These are phyloP conservation scores for Mycalesis mineus DNA, from an alignment of 2,888 invertebrate species.

Conservation along the genomic window DNA sequence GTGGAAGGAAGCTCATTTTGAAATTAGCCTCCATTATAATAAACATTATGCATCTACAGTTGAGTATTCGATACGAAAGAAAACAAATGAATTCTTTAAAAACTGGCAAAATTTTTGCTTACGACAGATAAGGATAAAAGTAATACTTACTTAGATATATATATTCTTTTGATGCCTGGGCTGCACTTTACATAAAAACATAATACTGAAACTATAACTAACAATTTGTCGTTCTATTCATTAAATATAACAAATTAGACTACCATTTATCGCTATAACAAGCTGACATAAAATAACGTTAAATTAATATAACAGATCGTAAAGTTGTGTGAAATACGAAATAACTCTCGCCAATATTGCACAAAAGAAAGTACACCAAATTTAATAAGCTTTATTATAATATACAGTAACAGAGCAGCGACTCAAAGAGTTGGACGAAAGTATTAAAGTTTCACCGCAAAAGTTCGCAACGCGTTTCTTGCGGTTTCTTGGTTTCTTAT, in stretches of 20 bases:
- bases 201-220: too few species aligned
- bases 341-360: not conserved
- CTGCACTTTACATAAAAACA: too few species aligned
- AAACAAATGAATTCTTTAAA: too few species aligned
- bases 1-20: too few species aligned
- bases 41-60: too few species aligned
- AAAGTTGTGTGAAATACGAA: not conserved
- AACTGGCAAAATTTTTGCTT: too few species aligned
- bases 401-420: slow-evolving; percentile 7
- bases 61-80: too few species aligned
- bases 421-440: slow-evolving; percentile 12
- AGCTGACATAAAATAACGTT: not conserved
- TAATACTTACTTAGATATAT: too few species aligned
- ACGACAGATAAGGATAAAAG: too few species aligned
- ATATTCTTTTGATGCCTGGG: too few species aligned
- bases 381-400: not conserved
- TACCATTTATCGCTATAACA: not conserved
- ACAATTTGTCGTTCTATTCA: not conserved
- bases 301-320: not conserved
- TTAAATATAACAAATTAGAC: not conserved
- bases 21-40: too few species aligned
- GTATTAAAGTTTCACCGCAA: slow-evolving; percentile 12
- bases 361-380: not conserved
- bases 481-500: slow-evolving; percentile 3
- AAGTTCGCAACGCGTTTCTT: slow-evolving; percentile 7